A percentile compares a stretch with the other conserved stretches of the same genome.
phyloP scores from a whole-genome alignment of 1,140 invertebrate genomes.

The Triops longicaudatus region DNA sequence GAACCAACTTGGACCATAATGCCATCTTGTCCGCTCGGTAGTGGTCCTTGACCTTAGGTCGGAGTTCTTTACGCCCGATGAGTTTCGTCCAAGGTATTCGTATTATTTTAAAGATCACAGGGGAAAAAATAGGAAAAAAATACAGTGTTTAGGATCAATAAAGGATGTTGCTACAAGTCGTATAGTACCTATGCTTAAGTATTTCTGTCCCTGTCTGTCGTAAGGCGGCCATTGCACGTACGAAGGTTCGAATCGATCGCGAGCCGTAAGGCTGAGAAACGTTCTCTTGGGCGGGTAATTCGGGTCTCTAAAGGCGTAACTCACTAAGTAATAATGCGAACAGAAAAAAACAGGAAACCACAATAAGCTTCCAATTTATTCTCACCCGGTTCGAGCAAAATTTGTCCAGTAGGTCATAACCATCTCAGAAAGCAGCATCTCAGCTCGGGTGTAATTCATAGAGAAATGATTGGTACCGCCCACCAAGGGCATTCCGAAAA shows the following conservation, averaged over 20 bases:
- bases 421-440: constrained; percentile 66
- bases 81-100: constrained; percentile 21
- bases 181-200: constrained; percentile 61
- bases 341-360: constrained; percentile 29
- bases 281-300: constrained; percentile 53
- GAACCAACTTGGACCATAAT: constrained; percentile 49
- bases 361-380: too few species aligned
- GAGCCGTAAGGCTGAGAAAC: constrained; percentile 49
- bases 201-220: constrained; percentile 57
- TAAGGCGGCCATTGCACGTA: constrained; percentile 66
- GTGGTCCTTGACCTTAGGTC: constrained; percentile 42
- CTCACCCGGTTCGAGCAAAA: constrained; percentile 72
- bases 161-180: constrained; percentile 21
- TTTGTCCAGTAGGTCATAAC: constrained; percentile 82
- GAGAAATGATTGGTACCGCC: constrained; percentile 62
- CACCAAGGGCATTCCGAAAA: constrained; percentile 78
- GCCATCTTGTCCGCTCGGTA: constrained; percentile 46
- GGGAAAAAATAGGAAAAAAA: constrained; percentile 14
- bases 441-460: constrained; percentile 59
- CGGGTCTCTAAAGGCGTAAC: constrained; percentile 52
- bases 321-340: constrained; percentile 23
- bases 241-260: constrained; percentile 51
- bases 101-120: constrained; percentile 22
- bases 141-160: constrained; percentile 28
- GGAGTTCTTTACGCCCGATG: constrained; percentile 31